Conservation (phyloP, 2,113 vertebrate species). For the Elephas maximus region DNA sequence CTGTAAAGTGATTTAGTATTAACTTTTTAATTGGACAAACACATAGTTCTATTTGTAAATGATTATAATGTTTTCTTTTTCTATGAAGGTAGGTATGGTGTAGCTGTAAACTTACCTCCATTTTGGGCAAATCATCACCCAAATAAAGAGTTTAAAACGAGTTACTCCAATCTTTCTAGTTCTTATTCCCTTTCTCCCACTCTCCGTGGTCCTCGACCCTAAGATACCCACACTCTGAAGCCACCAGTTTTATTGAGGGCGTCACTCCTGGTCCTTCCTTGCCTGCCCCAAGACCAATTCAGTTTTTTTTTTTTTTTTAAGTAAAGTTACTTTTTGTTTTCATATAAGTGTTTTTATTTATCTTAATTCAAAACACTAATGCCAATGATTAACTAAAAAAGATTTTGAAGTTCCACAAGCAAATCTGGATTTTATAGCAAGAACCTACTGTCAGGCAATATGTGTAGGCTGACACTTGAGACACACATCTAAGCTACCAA, state of each 20-base stretch:
- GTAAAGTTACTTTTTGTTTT: slow-evolving; percentile 9
- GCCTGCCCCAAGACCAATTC: not conserved
- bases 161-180: not conserved
- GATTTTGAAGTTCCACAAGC: not conserved
- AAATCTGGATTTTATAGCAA: not conserved
- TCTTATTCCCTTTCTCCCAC: not conserved
- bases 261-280: not conserved
- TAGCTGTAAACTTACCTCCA: not conserved
- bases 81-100: not conserved
- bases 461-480: not conserved
- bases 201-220: too few species aligned
- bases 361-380: not conserved
- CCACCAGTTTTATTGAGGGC: not conserved
- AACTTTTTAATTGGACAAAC: not conserved
- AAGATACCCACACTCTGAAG: not conserved
- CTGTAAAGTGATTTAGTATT: not conserved
- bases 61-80: not conserved
- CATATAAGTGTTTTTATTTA: not conserved
- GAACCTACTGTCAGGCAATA: not conserved
- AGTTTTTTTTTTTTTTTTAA: not conserved
- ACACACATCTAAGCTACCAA: not conserved
- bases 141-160: not conserved
- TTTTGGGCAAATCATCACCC: not conserved
- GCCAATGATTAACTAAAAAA: not conserved
- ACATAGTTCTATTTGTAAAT: not conserved